Conservation (phyloP, 2,113 vertebrate species). For the Arvicanthis niloticus region DNA sequence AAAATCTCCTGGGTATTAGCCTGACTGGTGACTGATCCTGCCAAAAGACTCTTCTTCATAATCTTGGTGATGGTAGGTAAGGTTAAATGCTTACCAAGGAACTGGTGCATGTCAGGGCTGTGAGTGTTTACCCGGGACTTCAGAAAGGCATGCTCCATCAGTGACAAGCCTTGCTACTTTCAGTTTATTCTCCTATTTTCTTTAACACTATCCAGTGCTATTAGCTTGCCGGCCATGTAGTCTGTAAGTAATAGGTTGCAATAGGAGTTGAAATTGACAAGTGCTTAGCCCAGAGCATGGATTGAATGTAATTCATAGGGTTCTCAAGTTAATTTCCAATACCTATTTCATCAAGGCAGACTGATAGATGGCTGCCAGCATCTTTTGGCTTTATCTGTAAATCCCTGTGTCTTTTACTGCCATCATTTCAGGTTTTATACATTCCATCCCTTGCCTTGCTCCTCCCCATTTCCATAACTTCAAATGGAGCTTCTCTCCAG, state of each 20-base stretch:
- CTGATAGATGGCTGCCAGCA: constrained; percentile 88
- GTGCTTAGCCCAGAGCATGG: constrained; percentile 91
- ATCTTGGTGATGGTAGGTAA: constrained; percentile 56
- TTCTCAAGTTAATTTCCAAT: constrained; percentile 92
- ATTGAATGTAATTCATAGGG: constrained; percentile 91
- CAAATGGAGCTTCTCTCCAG: constrained; percentile 82
- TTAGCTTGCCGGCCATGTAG: constrained; percentile 90
- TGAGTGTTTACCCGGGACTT: constrained; percentile 66
- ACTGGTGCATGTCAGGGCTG: constrained; percentile 9
- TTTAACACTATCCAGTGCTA: constrained; percentile 83
- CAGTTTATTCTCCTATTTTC: constrained; percentile 84
- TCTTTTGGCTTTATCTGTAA: constrained; percentile 86
- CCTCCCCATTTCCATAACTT: constrained; percentile 85
- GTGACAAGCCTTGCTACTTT: constrained; percentile 73
- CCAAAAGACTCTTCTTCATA: constrained; percentile 28
- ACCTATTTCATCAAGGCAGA: constrained; percentile 89
- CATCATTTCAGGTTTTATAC: constrained; percentile 75
- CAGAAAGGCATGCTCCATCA: constrained; percentile 68
- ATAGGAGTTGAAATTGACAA: constrained; percentile 91
- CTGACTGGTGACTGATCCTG: constrained; percentile 71
- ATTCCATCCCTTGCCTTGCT: constrained; percentile 77
- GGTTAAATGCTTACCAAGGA: constrained; percentile 72
- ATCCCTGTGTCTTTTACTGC: constrained; percentile 84
- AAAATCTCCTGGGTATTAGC: constrained; percentile 12
- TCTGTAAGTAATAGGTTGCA: constrained; percentile 92